phyloP scores from a whole-genome alignment of 2,113 vertebrate genomes.

The Saccopteryx leptura region DNA sequence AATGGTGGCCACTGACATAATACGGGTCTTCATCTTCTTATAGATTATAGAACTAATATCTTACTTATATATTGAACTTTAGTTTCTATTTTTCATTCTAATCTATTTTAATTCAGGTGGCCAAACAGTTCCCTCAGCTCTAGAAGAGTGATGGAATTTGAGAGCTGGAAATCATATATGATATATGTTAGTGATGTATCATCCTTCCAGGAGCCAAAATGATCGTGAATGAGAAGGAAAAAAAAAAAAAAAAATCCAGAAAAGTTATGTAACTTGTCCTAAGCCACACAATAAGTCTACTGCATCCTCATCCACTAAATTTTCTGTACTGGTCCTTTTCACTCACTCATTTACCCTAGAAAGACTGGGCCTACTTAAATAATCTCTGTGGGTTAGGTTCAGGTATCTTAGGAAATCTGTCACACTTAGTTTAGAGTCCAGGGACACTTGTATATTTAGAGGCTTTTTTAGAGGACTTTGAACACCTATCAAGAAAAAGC shows the following conservation, averaged over 20 bases:
- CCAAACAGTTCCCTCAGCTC: neutral
- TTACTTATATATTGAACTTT: neutral
- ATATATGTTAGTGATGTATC: conserved; percentile 18
- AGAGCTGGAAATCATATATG: conserved; percentile 16
- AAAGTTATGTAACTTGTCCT: conserved; percentile 11
- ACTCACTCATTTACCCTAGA: neutral
- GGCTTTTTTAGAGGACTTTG: conserved; percentile 59
- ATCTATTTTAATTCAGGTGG: conserved; percentile 17
- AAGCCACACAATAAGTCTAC: conserved; percentile 32
- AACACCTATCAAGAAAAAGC: conserved; percentile 41
- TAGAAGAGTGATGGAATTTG: conserved; percentile 50
- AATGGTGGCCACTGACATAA: neutral
- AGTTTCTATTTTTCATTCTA: conserved; percentile 19
- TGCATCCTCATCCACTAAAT: neutral
- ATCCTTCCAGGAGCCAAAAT: neutral
- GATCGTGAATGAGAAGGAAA: conserved; percentile 26
- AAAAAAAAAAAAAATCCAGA: conserved; percentile 34
- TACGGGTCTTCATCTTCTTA: neutral
- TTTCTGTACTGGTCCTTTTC: neutral
- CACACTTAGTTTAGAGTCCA: conserved; percentile 31
- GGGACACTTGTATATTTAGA: conserved; percentile 16
- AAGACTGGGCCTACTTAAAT: neutral
- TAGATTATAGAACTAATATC: neutral
- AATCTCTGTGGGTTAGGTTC: neutral
- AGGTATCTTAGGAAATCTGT: conserved; percentile 27